Evolutionary conservation across 2,888 invertebrate genomes (phyloP).

Genomic region (Eubasilissa splendida): DNA sequence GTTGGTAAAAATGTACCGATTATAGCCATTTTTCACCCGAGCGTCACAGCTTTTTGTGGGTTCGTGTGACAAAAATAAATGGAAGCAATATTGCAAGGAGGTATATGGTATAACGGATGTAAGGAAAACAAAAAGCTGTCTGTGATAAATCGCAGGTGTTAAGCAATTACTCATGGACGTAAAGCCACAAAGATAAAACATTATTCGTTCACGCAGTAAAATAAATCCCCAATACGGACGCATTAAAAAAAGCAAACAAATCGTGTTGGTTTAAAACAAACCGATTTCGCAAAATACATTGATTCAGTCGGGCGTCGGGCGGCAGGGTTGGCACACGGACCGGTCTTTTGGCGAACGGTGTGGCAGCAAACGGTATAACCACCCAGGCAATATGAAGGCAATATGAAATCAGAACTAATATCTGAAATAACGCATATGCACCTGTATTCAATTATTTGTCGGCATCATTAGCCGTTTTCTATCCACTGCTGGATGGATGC

Average conservation of each 20-base stretch:
- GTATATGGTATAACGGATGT: background rate
- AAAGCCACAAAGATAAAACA: slow-evolving; percentile 38
- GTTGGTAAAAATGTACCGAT: background rate
- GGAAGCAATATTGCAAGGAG: background rate
- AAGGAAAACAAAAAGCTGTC: slow-evolving; percentile 16
- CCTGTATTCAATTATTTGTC: no score
- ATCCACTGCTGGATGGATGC: no score
- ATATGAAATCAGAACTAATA: no score
- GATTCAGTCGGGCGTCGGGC: slow-evolving; percentile 34
- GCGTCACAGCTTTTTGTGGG: background rate
- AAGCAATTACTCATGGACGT: slow-evolving; percentile 35
- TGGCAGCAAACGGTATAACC: no score
- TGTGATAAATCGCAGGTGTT: slow-evolving; percentile 31
- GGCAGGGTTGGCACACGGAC: background rate
- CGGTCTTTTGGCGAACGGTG: background rate
- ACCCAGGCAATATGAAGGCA: no score
- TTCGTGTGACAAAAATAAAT: background rate
- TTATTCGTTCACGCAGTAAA: slow-evolving; percentile 37
- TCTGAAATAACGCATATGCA: no score
- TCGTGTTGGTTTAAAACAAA: slow-evolving; percentile 43
- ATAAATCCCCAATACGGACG: slow-evolving; percentile 34
- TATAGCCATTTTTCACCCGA: background rate
- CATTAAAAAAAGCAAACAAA: slow-evolving; percentile 37
- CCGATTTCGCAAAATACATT: slow-evolving; percentile 44
- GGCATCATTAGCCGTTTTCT: no score